These are phyloP conservation scores for Drosophila lacertosa DNA, from an alignment of 1,140 invertebrate species.

Conservation along the genomic window DNA sequence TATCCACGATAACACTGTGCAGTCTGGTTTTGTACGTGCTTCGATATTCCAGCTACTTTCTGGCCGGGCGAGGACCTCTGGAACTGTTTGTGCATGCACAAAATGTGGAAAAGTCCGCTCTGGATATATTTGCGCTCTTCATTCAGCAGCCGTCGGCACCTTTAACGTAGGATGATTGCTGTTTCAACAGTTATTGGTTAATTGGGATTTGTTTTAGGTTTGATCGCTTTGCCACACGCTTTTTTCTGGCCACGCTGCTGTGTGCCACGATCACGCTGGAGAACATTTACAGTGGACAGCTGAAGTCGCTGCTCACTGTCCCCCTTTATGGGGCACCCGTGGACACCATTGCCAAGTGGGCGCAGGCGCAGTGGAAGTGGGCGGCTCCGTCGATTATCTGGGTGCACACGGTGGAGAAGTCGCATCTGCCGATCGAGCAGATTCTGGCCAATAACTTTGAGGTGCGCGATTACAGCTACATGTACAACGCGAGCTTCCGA, in stretches of 20 bases:
- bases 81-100: slow-evolving; percentile 29
- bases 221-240: slow-evolving; percentile 57
- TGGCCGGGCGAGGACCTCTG: background rate
- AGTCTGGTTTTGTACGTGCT: slow-evolving; percentile 56
- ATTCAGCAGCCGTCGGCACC: slow-evolving; percentile 76
- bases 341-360: slow-evolving; percentile 70
- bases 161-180: slow-evolving; percentile 31
- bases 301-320: slow-evolving; percentile 75
- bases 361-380: slow-evolving; percentile 68
- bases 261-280: slow-evolving; percentile 79
- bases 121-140: slow-evolving; percentile 77
- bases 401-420: slow-evolving; percentile 63
- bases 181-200: background rate
- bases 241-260: slow-evolving; percentile 69
- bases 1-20: slow-evolving; percentile 52
- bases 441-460: slow-evolving; percentile 62
- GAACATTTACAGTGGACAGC: slow-evolving; percentile 78
- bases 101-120: slow-evolving; percentile 54
- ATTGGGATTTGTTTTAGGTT: slow-evolving; percentile 24
- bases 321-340: slow-evolving; percentile 66
- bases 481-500: slow-evolving; percentile 68
- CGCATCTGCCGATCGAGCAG: slow-evolving; percentile 67
- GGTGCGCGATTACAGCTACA: slow-evolving; percentile 64
- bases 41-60: slow-evolving; percentile 31
- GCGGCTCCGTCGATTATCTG: slow-evolving; percentile 75